Evolutionary conservation across 37 sponge, comb jelly and placozoan species (phyloP), one percentile per base, ranked within the genome.

Genomic region (Haliclona indistincta): DNA sequence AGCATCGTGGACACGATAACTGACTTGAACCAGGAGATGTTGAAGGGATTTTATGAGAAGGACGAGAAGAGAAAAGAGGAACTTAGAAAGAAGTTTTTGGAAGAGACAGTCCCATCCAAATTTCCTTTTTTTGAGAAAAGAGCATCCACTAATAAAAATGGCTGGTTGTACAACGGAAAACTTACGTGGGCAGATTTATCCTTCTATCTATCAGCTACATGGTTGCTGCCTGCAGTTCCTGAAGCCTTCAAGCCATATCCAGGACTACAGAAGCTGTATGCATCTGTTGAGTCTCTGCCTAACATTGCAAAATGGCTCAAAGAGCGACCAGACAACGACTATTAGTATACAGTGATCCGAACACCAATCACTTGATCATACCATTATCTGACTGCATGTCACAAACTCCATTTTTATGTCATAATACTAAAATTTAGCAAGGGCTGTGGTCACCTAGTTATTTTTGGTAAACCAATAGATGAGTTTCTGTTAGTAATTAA

Each of bases 261-360:
- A 7, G 74, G 55, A 22, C 25, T 86, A 22, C 22, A 38, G n/a
- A 86, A 73, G 61, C 49, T 73, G 38, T 79, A n/a, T 7, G 56
- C 28, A 22, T n/a, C 63, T 41, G 74, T 86, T 10, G 67, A 73
- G 25, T 26, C 54, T 34, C 74, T 74, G n/a, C 80, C 86, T 40
- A 74, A 74, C 53, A 79, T 86, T 55, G 80, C 80, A 0, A 79
- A 79, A 45, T 86, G 86, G 86, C 41, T 86, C 28, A 73, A 73
- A 38, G 70, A 74, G 35, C 53, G 80, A 8, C 86, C 86, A 22
- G 25, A 84, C 33, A 77, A 78, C n/a, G 41, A 56, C 38, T 58
- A 45, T 68, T 83, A 56, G n/a, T n/a, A n/a, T n/a, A n/a, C n/a
- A n/a, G n/a, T n/a, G n/a, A n/a, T n/a, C n/a, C n/a, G n/a, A n/a